Percentiles rank a stretch among this genome's conserved stretches.
These are phyloP conservation scores for Cephus pulcher DNA, from an alignment of 2,888 invertebrate genomes.

Conservation along the genomic window DNA sequence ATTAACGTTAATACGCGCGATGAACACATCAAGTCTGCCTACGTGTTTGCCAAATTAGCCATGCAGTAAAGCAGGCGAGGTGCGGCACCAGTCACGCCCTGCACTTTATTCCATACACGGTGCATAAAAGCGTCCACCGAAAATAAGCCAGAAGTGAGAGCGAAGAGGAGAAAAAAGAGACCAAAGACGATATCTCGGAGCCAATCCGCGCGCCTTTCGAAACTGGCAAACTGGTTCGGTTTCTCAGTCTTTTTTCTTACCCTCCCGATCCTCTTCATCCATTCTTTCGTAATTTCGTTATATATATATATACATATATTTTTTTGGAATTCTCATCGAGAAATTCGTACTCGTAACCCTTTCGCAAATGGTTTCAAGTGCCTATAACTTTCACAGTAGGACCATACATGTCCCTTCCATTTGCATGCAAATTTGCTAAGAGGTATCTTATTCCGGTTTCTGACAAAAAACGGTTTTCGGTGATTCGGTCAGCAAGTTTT, in stretches of 20 bases:
- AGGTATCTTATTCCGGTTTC: background rate
- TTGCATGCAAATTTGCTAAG: background rate
- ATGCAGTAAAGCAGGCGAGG: slow-evolving; percentile 8
- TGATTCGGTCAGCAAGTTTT: background rate
- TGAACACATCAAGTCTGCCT: slow-evolving; percentile 22
- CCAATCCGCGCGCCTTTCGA: background rate
- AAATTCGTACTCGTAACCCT: background rate
- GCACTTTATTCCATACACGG: slow-evolving; percentile 20
- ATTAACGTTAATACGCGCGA: slow-evolving; percentile 18
- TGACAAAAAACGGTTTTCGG: background rate
- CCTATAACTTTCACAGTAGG: background rate
- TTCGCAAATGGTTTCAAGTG: background rate
- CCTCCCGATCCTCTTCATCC: background rate
- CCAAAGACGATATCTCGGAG: background rate
- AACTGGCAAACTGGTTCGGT: background rate
- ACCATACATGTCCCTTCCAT: background rate
- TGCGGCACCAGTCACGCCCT: slow-evolving; percentile 15
- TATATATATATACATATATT: background rate
- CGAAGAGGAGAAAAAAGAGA: background rate
- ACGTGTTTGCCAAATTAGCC: slow-evolving; percentile 21
- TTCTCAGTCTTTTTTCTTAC: background rate
- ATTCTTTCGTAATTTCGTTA: background rate
- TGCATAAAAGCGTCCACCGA: slow-evolving; percentile 3
- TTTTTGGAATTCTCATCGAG: background rate
- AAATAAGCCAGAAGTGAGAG: background rate